phyloP scores from a whole-genome alignment of 2,113 vertebrate species.

The Onychostoma macrolepis region DNA sequence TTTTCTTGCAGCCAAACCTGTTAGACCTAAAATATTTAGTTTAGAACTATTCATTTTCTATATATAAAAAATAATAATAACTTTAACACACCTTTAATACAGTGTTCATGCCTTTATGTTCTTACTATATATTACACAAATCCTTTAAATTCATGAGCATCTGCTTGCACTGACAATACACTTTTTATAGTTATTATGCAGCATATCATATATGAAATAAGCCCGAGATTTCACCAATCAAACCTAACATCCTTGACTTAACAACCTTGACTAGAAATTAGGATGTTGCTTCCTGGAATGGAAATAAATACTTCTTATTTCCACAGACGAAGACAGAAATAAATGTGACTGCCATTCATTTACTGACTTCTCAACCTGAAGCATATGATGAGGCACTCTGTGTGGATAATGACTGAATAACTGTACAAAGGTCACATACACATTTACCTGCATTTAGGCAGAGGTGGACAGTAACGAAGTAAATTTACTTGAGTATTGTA shows the following conservation, averaged over 20 bases:
- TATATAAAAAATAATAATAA: too few species aligned
- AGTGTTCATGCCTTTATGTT: too few species aligned
- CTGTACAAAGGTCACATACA: background rate
- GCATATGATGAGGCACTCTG: background rate
- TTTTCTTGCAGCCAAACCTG: too few species aligned
- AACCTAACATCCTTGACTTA: background rate
- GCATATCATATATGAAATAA: background rate
- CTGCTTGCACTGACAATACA: too few species aligned
- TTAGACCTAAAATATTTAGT: too few species aligned
- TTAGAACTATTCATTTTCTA: too few species aligned
- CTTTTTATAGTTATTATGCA: too few species aligned
- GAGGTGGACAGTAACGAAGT: too few species aligned
- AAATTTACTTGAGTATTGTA: too few species aligned
- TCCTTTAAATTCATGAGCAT: too few species aligned
- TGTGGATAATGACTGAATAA: background rate
- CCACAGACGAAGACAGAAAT: background rate
- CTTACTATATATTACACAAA: too few species aligned
- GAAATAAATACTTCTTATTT: constrained; percentile 1
- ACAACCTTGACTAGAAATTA: background rate
- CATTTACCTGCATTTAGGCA: background rate
- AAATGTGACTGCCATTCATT: background rate
- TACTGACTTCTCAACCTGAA: background rate
- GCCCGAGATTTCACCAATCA: background rate
- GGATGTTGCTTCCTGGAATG: background rate
- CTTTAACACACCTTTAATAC: too few species aligned